These are phyloP conservation scores for Lerema accius DNA, from an alignment of 1,140 invertebrate genomes.

Conservation along the genomic window DNA sequence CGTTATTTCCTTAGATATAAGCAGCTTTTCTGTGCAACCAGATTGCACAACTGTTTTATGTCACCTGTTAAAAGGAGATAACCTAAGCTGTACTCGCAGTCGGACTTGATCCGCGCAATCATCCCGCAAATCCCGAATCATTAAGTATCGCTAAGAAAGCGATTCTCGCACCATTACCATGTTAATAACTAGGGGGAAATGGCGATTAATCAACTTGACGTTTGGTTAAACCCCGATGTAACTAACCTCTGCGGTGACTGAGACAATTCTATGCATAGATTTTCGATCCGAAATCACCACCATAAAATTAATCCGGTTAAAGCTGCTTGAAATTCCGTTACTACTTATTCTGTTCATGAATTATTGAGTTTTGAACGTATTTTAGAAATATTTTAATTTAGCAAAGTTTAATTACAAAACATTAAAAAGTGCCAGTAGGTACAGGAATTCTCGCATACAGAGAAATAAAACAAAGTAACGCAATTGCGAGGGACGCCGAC, in stretches of 20 bases:
- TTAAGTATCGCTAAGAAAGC: conserved; percentile 82
- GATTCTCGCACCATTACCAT: conserved; percentile 79
- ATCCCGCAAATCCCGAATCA: conserved; percentile 78
- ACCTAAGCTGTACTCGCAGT: conserved; percentile 43
- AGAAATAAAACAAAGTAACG: conserved; percentile 29
- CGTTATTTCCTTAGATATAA: no score
- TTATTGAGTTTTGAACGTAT: not conserved
- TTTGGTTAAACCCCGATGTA: conserved; percentile 52
- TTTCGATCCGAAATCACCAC: conserved; percentile 44
- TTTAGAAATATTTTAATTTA: no score
- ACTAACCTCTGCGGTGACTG: conserved; percentile 63
- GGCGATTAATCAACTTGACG: conserved; percentile 80
- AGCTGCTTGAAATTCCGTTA: conserved; percentile 10
- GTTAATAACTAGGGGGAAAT: conserved; percentile 78
- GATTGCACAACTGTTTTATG: conserved; percentile 1
- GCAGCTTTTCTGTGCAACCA: not conserved
- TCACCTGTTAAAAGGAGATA: conserved; percentile 68
- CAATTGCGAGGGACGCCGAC: conserved; percentile 39
- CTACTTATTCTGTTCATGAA: not conserved
- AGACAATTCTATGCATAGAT: conserved; percentile 78
- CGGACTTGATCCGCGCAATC: conserved; percentile 66
- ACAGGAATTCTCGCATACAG: conserved; percentile 1
- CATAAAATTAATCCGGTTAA: conserved; percentile 31
- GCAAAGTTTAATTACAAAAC: no score
- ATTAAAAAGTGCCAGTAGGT: no score